Evolutionary conservation across 2,888 invertebrate genomes (phyloP), one percentile per base, ranked within the genome.

Genomic region (Macaria notata): DNA sequence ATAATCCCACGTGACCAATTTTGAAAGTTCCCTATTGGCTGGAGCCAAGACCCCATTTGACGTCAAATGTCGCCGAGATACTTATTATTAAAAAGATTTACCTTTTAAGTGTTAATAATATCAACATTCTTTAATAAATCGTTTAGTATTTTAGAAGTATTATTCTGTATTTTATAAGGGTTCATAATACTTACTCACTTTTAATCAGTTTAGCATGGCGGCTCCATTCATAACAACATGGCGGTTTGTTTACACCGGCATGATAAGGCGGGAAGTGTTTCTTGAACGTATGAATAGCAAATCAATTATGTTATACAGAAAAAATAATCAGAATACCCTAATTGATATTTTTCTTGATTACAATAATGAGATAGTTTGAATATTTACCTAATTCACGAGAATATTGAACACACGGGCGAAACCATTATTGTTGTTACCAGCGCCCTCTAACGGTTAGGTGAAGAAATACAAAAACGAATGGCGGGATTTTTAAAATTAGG

Each of bases 191-290:
- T 81, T 75, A 76, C 75, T 52, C 3, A 44, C 46, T 50, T 78
- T 78, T 82, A 79, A 83, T 83, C 75, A 69, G 67, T 72, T 70
- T 69, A 61, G 30, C 71, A 71, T 69, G 74, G 73, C 72, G 79
- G 73, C 49, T 76, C 73, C 75, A 79, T 76, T 80, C 77, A 78
- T 77, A 78, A 84, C 89, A 92, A 92, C 83, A 91, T 92, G 92
- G 91, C 90, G 86, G 88, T 92, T 92, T 92, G 92, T 92, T 92
- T 92, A 92, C 92, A 92, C 92, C 92, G 92, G 92, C 91, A 86
- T 85, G 86, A 86, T 82, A 84, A 88, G 86, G 88, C 89, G 88
- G 88, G 87, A 89, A 89, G 82, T 77, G 78, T 68, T 86, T 80
- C 64, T 69, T 61, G 52, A 61, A 73, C 64, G 77, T 76, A 58